A percentile compares a stretch with the other conserved stretches of the same genome.
These are phyloP conservation scores for Brachyhypopomus occidentalis DNA, from an alignment of 2,113 vertebrate species.

Conservation along the genomic window DNA sequence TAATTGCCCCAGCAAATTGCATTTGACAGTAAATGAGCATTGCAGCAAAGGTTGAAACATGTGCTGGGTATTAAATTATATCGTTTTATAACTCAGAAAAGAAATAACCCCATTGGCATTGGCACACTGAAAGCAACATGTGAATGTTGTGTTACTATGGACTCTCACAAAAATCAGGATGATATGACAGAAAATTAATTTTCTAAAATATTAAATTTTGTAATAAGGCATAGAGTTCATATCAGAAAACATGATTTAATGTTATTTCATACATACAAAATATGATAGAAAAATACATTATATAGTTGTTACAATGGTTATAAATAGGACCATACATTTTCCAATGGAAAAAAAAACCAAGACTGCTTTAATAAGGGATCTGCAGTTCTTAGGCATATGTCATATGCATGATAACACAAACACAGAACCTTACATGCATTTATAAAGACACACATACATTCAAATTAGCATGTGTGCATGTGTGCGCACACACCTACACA, in stretches of 20 bases:
- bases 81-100: conserved; percentile 22
- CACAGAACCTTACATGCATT: conserved; percentile 75
- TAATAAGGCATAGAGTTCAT: conserved; percentile 79
- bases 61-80: conserved; percentile 34
- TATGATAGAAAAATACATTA: conserved; percentile 99
- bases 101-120: conserved; percentile 17
- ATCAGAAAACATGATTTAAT: conserved; percentile 96
- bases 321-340: conserved; percentile 85
- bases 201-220: conserved; percentile 55
- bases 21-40: conserved; percentile 43
- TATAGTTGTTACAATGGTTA: conserved; percentile 99
- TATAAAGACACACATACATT: conserved; percentile 56
- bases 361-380: conserved; percentile 69
- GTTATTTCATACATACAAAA: conserved; percentile 98
- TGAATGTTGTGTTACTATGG: not conserved
- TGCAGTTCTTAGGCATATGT: conserved; percentile 39
- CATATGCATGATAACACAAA: conserved; percentile 54
- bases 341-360: conserved; percentile 88
- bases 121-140: conserved; percentile 1
- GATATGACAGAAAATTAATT: conserved; percentile 20
- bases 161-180: conserved; percentile 11
- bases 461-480: conserved; percentile 6
- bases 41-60: conserved; percentile 28
- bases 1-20: conserved; percentile 62
- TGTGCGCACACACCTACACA: conserved; percentile 46